Evolutionary conservation across 2,113 vertebrate genomes (phyloP), one percentile per base, ranked within the genome.

Genomic region (Synchiropus splendidus): DNA sequence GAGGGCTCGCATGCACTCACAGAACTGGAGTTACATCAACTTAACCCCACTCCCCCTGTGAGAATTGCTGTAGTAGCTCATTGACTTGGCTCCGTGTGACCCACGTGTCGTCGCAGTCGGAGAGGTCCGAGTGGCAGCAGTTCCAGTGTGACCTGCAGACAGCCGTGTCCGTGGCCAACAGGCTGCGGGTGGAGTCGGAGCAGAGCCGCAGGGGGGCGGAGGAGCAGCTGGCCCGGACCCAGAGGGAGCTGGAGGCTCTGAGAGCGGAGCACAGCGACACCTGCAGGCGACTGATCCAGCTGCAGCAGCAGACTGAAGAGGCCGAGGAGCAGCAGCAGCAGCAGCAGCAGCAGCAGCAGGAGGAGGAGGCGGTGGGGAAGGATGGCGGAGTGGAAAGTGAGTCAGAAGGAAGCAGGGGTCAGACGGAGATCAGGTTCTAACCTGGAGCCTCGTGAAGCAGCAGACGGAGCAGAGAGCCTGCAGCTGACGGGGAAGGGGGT

Each of bases 81-180:
- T n/a, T n/a, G n/a, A n/a, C n/a, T n/a, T n/a, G n/a, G n/a, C n/a
- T n/a, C n/a, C n/a, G n/a, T n/a, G n/a, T n/a, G 21, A 27, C 21
- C 21, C 21, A 27, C 21, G 8, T 39, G 32, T 16, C n/a, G 1
- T 27, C 18, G 8, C 63, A 87, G 85, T 65, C 54, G 1, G 84
- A 87, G 54, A 51, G 72, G 51, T 45, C 43, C 34, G 85, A 87
- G 58, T 86, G 85, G 83, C 66, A 48, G 14, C 81, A 86, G 72
- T 86, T 87, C 70, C 83, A 86, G 70, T 51, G 76, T 21, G 86
- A 87, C 73, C 75, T 87, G 50, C 84, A 83, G 68, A 80, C 79
- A 0, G 85, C 86, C 0, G 85, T 87, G 49, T 79, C 81, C 0
- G 85, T 85, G 55, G 86, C 86, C 1, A 83, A 87, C 42, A 57